Base-by-base conservation (phyloP, 2,113 vertebrate species). In the Parus major region DNA sequence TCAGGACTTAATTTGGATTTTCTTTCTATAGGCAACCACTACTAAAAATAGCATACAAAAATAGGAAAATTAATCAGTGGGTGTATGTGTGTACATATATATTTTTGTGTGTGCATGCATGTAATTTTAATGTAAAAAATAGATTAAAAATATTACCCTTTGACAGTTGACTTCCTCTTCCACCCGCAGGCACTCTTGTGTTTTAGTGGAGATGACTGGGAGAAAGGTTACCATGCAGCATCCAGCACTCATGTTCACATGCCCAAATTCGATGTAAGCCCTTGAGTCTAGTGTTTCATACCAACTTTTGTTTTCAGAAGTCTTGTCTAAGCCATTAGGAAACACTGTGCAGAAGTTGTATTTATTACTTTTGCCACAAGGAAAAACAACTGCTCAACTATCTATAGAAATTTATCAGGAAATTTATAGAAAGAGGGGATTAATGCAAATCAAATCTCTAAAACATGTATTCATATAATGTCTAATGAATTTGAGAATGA, bases 51-150 rank as follows among this genome's bases (percentile, higher is more conserved):
- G 2, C 9, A 61, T 28, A 9, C 2, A 50, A 33, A 90, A 61
- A 31, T 10, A 20, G 11, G 36, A 88, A 79, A 82, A 80, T 23
- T 28, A 50, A 35, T 79, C 15, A 46, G 5, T 11, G 5, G 31
- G 1, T 49, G 6, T 22, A 24, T 53, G 2, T 10, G 4, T 22
- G 3, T 19, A 2, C 28, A 20, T 7, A 25, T 7, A 25, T 73
- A 21, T 44, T 3, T 65, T 2, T 57, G 4, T 71, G 4, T 11
- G 1, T 35, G 9, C 12, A 33, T 61, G 10, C 7, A 61, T 2
- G 5, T 7, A 50, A 72, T 88, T 76, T 83, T 15, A 24, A 69
- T 31, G 23, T 2, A 46, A 60, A 69, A 55, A 14, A 1, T 41
- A 10, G 21, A 53, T 44, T 88, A 11, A 7, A 69, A 69, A 25